Base-by-base conservation (phyloP, 2,113 vertebrate genomes). In the Rhagologus leucostigma region DNA sequence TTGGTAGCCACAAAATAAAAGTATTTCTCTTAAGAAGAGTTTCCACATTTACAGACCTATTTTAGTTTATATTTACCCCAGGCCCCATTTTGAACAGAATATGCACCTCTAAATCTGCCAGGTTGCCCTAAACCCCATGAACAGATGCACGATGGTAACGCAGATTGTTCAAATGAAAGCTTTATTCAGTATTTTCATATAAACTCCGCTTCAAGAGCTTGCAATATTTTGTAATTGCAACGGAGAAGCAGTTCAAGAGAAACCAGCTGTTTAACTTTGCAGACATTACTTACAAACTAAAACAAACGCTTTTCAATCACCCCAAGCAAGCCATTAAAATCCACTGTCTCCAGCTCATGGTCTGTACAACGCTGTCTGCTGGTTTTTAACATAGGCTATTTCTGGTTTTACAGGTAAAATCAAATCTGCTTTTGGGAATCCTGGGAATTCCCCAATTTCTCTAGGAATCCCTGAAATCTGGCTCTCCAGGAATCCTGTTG, bases 141-240 rank as follows among this genome's bases (percentile, higher is more conserved):
- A 69, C 0, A 92, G 56, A 90, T 2, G 41, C 69, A 71, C 19
- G 1, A 12, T 4, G 0, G 23, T 32, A 75, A 41, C 0, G 0
- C 0, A 16, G 47, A 53, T 20, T 18, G 73, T 59, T 93, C 60
- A 80, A 67, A 70, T 49, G 32, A 90, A 94, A 92, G 79, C 71
- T 95, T 96, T 96, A 97, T 94, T 96, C 5, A 13, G 7, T 68
- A 47, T 84, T 93, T 86, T 53, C 42, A 65, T 56, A 86, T 49
- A 39, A 91, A 92, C 30, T 93, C 79, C 78, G 81, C 75, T 92
- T 57, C 27, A 83, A 80, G 47, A 74, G 50, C 59, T 71, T 67
- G 56, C 30, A n/a, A 4, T 57, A 41, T 65, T 90, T 49, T 64
- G 26, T 73, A 75, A 70, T 69, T 59, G 26, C 23, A 76, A 52